These are phyloP conservation scores for Pterostichus niger DNA, from an alignment of 2,888 invertebrate genomes.

Conservation along the genomic window DNA sequence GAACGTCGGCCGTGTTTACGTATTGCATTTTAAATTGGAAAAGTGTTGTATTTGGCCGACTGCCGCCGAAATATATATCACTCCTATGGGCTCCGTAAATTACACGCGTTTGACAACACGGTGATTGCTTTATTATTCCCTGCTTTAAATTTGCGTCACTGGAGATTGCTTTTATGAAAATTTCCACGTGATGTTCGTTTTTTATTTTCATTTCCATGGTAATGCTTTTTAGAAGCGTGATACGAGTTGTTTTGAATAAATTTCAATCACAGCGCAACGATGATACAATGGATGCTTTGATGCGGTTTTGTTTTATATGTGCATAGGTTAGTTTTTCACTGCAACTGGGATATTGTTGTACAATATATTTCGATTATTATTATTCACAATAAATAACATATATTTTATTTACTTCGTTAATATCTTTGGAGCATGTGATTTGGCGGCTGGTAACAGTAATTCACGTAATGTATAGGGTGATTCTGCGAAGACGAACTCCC, in stretches of 20 bases:
- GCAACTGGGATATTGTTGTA: too few species aligned
- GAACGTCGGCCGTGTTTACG: conserved; percentile 51
- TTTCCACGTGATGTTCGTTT: conserved; percentile 53
- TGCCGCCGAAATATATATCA: conserved; percentile 57
- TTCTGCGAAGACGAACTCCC: too few species aligned
- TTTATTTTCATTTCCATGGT: conserved; percentile 44
- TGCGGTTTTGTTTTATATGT: too few species aligned
- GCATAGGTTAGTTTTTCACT: too few species aligned
- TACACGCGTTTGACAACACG: conserved; percentile 64
- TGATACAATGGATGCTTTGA: too few species aligned
- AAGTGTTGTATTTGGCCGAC: conserved; percentile 60
- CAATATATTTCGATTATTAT: too few species aligned
- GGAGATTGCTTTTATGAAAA: conserved; percentile 66
- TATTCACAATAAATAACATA: too few species aligned
- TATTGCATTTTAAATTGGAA: conserved; percentile 67
- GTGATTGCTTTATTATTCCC: conserved; percentile 67
- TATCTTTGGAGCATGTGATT: too few species aligned
- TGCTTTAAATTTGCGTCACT: conserved; percentile 64
- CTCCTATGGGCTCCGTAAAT: conserved; percentile 65
- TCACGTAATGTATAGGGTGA: too few species aligned
- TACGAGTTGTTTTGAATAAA: conserved; percentile 45
- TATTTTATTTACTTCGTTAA: too few species aligned
- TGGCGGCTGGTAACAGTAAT: too few species aligned
- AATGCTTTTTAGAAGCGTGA: conserved; percentile 38
- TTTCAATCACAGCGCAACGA: conserved; percentile 34